Evolutionary conservation across 2,113 vertebrate genomes (phyloP).

Genomic region (Lasiurus borealis): DNA sequence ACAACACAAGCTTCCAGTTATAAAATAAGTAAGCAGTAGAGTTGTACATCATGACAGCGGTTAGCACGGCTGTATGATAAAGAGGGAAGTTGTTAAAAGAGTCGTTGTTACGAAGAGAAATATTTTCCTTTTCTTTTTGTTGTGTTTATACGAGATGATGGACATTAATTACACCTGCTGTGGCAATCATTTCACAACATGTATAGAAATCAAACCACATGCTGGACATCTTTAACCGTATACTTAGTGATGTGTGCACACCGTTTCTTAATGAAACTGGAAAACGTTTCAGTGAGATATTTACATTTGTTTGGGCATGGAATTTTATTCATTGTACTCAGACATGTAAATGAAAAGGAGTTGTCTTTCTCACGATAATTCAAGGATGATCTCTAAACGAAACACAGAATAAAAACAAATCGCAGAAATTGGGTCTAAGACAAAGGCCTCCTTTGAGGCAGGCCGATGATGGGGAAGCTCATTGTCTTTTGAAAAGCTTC

Average conservation of each 20-base stretch:
- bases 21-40: not conserved
- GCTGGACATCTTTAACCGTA: not conserved
- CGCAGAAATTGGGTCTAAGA: constrained; percentile 49
- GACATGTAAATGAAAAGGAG: constrained; percentile 69
- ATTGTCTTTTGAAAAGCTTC: constrained; percentile 59
- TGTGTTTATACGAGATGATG: not conserved
- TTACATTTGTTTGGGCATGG: constrained; percentile 66
- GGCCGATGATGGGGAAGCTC: constrained; percentile 66
- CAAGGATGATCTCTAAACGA: constrained; percentile 61
- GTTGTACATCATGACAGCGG: not conserved
- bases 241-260: not conserved
- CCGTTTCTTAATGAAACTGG: not conserved
- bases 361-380: constrained; percentile 32
- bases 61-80: not conserved
- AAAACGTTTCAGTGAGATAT: constrained; percentile 67
- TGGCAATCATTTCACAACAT: not conserved
- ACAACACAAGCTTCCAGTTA: not conserved
- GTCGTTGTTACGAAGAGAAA: not conserved
- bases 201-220: not conserved
- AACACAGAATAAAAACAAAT: constrained; percentile 74
- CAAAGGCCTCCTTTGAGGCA: constrained; percentile 72
- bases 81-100: not conserved
- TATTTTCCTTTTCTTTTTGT: not conserved
- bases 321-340: constrained; percentile 75
- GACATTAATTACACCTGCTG: not conserved